Evolutionary conservation across 2,797 vertebrate genomes (phyloP).

Genomic region (Cossypha niveicapilla): DNA sequence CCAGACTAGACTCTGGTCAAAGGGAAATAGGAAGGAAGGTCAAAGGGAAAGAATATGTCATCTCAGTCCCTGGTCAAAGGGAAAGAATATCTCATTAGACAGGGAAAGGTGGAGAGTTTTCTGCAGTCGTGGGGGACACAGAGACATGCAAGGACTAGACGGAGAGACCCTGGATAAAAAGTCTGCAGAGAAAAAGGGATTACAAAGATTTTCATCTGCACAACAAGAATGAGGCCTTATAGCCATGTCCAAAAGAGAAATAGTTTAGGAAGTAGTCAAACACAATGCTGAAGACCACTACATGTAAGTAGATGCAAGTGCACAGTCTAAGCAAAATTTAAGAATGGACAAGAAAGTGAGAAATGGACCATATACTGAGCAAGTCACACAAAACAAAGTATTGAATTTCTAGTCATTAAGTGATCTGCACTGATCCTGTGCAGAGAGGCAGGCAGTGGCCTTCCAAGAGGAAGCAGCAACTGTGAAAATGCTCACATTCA

Average conservation of each 20-base stretch:
- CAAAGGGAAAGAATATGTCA: neutral
- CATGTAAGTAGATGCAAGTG: neutral
- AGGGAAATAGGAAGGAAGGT: neutral
- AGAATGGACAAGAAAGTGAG: neutral
- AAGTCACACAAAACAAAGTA: neutral
- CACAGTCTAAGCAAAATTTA: neutral
- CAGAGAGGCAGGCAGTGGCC: neutral
- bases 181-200: neutral
- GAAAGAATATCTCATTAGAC: neutral
- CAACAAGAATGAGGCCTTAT: neutral
- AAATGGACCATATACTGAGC: neutral
- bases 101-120: neutral
- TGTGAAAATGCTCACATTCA: fast-evolving
- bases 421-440: neutral
- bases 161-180: neutral
- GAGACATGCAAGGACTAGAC: neutral
- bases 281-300: neutral
- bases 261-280: neutral
- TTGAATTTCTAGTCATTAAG: neutral
- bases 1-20: neutral
- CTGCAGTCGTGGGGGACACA: fast-evolving
- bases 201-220: neutral
- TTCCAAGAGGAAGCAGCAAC: neutral
- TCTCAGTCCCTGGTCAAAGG: neutral
- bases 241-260: neutral